Percentiles rank a stretch among this genome's conserved stretches.
Conservation (phyloP, 2,797 vertebrate species). For the Mergus octosetaceus region DNA sequence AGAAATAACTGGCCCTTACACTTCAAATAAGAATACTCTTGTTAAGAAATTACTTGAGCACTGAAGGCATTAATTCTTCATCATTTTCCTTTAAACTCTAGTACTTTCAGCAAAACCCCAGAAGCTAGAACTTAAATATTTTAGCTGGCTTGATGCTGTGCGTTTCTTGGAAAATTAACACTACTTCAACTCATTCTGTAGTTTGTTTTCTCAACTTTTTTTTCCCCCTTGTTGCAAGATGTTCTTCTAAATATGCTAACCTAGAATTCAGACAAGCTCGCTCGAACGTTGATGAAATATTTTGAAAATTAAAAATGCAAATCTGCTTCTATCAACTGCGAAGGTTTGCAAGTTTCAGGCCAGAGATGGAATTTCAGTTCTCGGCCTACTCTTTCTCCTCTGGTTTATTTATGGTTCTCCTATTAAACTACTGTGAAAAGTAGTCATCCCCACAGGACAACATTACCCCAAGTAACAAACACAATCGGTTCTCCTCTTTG, state of each 20-base stretch:
- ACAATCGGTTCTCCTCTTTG: background rate
- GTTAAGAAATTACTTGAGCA: background rate
- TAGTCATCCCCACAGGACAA: background rate
- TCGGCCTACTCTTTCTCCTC: background rate
- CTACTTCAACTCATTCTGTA: background rate
- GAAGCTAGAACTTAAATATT: conserved; percentile 52
- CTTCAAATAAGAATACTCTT: background rate
- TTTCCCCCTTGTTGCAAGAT: background rate
- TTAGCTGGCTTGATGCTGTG: background rate
- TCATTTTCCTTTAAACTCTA: background rate
- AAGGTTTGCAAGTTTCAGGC: background rate
- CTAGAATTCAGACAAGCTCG: background rate
- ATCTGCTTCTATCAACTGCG: background rate
- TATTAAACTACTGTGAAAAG: background rate
- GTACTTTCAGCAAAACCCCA: background rate
- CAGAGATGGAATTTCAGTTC: background rate
- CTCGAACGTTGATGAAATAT: background rate
- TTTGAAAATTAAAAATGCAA: conserved; percentile 7
- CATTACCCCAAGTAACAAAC: background rate
- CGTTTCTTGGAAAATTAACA: conserved; percentile 23
- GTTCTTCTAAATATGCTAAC: background rate
- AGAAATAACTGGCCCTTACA: background rate
- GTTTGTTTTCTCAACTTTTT: background rate
- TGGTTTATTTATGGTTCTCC: background rate
- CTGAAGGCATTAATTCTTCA: conserved; percentile 4